Conservation (phyloP, 2,888 invertebrate genomes). For the Apomyelois bistriatella region DNA sequence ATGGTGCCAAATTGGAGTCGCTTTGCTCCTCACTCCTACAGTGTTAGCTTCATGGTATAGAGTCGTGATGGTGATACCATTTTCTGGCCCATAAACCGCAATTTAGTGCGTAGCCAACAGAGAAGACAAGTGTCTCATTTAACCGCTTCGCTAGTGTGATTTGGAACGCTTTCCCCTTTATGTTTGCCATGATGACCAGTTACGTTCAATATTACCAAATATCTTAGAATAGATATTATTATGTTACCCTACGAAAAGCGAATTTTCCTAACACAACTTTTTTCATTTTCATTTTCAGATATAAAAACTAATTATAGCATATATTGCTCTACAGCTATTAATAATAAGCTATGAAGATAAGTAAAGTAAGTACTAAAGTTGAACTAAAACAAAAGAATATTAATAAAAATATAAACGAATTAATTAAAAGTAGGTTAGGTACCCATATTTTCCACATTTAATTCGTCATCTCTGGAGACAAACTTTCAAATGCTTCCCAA, state of each 20-base stretch:
- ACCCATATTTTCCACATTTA: no score
- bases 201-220: neutral
- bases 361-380: neutral
- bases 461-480: no score
- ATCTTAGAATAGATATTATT: no score
- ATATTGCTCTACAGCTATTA: no score
- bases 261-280: no score
- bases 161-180: slow-evolving; percentile 12
- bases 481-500: no score
- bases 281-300: no score
- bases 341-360: no score
- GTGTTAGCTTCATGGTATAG: slow-evolving; percentile 47
- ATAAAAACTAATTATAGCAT: no score
- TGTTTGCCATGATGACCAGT: neutral
- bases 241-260: no score
- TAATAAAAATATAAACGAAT: no score
- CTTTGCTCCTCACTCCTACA: slow-evolving; percentile 59
- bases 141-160: slow-evolving; percentile 14
- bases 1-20: slow-evolving; percentile 65
- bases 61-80: slow-evolving; percentile 54
- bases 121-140: slow-evolving; percentile 13
- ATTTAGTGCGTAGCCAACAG: slow-evolving; percentile 16
- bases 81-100: slow-evolving; percentile 59
- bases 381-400: neutral
- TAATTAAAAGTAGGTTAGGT: no score